A percentile compares a stretch with the other conserved stretches of the same genome.
Evolutionary conservation across 1,140 invertebrate species (phyloP).

Genomic region (Habropoda laboriosa): DNA sequence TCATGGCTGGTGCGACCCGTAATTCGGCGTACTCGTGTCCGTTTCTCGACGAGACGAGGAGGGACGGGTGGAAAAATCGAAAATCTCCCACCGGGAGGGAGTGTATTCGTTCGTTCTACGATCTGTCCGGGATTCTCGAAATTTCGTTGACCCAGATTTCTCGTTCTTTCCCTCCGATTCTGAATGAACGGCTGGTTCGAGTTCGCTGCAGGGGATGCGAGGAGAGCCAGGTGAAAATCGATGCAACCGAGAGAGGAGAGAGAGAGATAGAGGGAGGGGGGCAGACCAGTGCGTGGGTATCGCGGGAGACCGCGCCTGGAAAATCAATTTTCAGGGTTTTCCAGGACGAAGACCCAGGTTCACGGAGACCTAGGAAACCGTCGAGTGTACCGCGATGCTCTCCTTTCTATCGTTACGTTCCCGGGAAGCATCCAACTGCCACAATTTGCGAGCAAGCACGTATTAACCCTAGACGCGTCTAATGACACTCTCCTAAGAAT

Average conservation of each 20-base stretch:
- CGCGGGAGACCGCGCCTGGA: constrained; percentile 75
- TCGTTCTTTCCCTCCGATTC: constrained; percentile 57
- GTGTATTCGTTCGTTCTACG: neutral
- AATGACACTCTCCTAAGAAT: constrained; percentile 55
- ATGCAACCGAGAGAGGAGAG: constrained; percentile 61
- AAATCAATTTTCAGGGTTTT: constrained; percentile 77
- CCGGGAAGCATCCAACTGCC: constrained; percentile 42
- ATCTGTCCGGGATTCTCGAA: constrained; percentile 36
- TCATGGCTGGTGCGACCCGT: too few species aligned
- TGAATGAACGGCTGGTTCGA: constrained; percentile 60
- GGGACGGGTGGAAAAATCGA: constrained; percentile 17
- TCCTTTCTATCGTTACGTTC: constrained; percentile 35
- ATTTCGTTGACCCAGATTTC: constrained; percentile 62
- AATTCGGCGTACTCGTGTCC: neutral
- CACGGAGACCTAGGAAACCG: constrained; percentile 61
- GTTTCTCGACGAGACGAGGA: neutral
- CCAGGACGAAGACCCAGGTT: constrained; percentile 68
- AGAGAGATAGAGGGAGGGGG: constrained; percentile 19
- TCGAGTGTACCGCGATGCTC: constrained; percentile 41
- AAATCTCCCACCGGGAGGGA: neutral
- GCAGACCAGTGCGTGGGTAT: constrained; percentile 66
- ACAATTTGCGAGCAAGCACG: constrained; percentile 65
- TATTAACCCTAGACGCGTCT: constrained; percentile 59
- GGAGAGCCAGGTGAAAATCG: constrained; percentile 70
- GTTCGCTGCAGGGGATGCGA: constrained; percentile 52